Evolutionary conservation across 2,888 invertebrate genomes (phyloP).

Genomic region (Drosophila neutralis): DNA sequence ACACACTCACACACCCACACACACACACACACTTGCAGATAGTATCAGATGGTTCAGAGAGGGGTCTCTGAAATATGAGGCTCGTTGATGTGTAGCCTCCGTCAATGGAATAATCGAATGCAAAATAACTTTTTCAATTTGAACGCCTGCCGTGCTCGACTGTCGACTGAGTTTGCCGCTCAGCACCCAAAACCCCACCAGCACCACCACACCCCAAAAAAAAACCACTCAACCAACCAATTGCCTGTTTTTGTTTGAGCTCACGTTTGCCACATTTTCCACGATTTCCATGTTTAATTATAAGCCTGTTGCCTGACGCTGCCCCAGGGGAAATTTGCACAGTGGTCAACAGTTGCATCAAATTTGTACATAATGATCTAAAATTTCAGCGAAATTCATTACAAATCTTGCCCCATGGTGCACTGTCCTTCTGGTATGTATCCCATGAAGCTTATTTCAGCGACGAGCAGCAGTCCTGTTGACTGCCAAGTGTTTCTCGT

Average conservation of each 20-base stretch:
- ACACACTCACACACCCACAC: not conserved
- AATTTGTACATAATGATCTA: not conserved
- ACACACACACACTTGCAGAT: not conserved
- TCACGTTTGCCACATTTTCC: conserved; percentile 73
- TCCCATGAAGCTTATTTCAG: conserved; percentile 68
- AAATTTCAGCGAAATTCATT: not conserved
- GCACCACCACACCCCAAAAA: conserved; percentile 7
- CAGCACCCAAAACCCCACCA: not conserved
- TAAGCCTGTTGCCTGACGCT: conserved; percentile 49
- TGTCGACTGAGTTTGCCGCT: conserved; percentile 26
- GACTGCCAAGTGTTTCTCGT: conserved; percentile 73
- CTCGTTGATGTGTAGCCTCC: conserved; percentile 39
- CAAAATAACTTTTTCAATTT: conserved; percentile 78
- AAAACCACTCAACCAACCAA: conserved; percentile 1
- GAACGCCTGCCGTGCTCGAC: conserved; percentile 45
- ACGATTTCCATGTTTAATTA: conserved; percentile 77
- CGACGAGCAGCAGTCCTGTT: conserved; percentile 36
- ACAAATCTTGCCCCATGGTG: conserved; percentile 39
- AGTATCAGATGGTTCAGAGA: not conserved
- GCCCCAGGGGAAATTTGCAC: conserved; percentile 73
- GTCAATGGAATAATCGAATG: conserved; percentile 70
- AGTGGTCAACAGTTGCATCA: not conserved
- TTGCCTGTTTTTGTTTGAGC: conserved; percentile 44
- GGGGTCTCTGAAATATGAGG: conserved; percentile 39
- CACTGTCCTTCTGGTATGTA: conserved; percentile 29